phyloP scores from a whole-genome alignment of 2,113 vertebrate species.

The Mohoua ochrocephala region DNA sequence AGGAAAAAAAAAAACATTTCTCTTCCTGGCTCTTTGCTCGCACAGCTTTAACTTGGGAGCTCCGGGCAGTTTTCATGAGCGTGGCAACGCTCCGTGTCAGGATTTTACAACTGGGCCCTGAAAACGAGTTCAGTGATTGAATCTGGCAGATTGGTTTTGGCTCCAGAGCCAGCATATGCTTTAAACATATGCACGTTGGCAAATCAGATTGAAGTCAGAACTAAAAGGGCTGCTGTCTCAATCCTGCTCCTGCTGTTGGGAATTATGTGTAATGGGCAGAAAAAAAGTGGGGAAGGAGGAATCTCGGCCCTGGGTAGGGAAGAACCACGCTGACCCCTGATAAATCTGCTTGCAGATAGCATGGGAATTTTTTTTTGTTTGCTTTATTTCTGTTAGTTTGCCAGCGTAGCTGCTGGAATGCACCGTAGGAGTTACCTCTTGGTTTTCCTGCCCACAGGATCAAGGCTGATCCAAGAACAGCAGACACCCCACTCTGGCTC shows the following conservation, averaged over 20 bases:
- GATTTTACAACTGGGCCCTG: neutral
- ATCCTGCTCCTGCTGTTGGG: neutral
- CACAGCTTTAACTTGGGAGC: neutral
- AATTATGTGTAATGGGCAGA: neutral
- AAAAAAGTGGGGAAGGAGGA: neutral
- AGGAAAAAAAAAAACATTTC: neutral
- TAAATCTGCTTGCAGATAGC: neutral
- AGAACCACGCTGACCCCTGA: neutral
- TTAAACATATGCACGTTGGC: neutral
- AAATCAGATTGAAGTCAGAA: neutral
- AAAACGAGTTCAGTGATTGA: neutral
- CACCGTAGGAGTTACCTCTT: neutral
- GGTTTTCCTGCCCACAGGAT: neutral
- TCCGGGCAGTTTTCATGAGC: neutral
- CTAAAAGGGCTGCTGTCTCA: neutral
- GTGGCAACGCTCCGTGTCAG: neutral
- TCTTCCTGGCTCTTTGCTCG: neutral
- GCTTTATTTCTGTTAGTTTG: neutral
- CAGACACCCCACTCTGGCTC: neutral
- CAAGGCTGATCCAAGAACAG: neutral
- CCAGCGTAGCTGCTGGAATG: neutral
- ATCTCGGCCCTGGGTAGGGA: neutral
- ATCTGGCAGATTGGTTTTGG: conserved; percentile 27
- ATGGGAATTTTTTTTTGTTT: neutral
- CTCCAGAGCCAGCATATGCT: neutral